Evolutionary conservation across 2,113 vertebrate species (phyloP).

Genomic region (Dicrurus megarhynchus): DNA sequence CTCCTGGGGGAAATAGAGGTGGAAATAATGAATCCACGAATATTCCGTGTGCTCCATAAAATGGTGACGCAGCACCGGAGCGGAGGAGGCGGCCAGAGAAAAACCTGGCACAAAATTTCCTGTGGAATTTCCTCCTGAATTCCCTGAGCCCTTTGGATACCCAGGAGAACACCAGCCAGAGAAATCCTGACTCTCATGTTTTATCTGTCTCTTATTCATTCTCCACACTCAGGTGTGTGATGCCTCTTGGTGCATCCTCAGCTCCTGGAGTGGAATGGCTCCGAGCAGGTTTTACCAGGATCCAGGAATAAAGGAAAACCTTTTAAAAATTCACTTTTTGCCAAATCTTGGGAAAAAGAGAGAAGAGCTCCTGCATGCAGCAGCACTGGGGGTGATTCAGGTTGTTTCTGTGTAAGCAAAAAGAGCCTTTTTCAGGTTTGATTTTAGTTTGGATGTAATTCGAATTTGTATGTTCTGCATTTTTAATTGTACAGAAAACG

Average conservation of each 20-base stretch:
- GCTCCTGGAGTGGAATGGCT: rapidly evolving
- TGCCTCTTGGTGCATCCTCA: neutral
- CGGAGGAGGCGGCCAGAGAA: neutral
- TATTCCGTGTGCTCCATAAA: neutral
- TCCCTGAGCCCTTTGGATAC: neutral
- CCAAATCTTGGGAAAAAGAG: neutral
- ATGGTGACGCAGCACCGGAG: rapidly evolving
- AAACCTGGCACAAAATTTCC: neutral
- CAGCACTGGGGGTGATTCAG: rapidly evolving
- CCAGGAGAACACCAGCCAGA: neutral
- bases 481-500: neutral
- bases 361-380: neutral
- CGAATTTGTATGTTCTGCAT: neutral
- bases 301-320: neutral
- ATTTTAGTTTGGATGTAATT: neutral
- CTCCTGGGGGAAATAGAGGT: neutral
- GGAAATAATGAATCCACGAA: neutral
- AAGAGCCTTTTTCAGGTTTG: neutral
- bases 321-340: rapidly evolving
- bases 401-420: neutral
- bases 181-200: rapidly evolving
- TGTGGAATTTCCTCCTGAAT: neutral
- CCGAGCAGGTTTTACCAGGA: neutral
- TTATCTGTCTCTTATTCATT: neutral
- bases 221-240: neutral